Evolutionary conservation across 1,140 invertebrate genomes (phyloP).

Genomic region (Drosophila lowei): DNA sequence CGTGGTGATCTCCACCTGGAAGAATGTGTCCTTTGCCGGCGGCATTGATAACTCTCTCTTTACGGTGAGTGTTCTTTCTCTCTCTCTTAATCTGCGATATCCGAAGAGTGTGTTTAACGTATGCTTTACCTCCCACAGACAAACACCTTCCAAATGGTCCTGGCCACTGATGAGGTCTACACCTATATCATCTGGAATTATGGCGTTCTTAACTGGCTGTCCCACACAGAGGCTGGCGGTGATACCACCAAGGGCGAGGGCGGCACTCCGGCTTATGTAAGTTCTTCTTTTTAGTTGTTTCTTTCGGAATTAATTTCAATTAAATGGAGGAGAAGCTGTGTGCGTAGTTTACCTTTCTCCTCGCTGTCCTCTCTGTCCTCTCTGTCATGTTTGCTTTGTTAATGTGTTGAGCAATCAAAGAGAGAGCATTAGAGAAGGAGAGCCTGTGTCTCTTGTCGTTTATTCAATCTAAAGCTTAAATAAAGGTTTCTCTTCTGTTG

Average conservation of each 20-base stretch:
- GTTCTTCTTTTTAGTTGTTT: constrained; percentile 73
- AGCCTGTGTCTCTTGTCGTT: too few species aligned
- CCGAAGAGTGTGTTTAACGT: neutral
- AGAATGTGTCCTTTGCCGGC: constrained; percentile 96
- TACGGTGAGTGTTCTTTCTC: constrained; percentile 84
- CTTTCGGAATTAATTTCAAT: constrained; percentile 45
- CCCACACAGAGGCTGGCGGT: constrained; percentile 95
- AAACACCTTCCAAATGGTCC: constrained; percentile 96
- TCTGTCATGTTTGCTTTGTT: constrained; percentile 15
- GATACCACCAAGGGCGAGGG: constrained; percentile 94
- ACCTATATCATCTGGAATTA: constrained; percentile 98
- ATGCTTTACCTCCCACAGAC: constrained; percentile 85
- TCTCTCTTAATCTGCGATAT: neutral
- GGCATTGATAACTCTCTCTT: constrained; percentile 92
- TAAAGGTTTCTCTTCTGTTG: too few species aligned
- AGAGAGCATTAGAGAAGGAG: too few species aligned
- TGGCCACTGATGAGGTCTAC: constrained; percentile 96
- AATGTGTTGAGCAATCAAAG: constrained; percentile 27
- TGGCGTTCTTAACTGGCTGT: constrained; percentile 93
- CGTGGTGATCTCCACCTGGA: constrained; percentile 96
- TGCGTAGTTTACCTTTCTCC: neutral
- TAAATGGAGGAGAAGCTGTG: constrained; percentile 20
- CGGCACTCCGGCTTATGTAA: constrained; percentile 93
- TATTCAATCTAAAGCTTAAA: too few species aligned
- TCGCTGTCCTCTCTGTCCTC: neutral